These are phyloP conservation scores for Plebejus argus DNA, from an alignment of 2,888 invertebrate genomes.

Conservation along the genomic window DNA sequence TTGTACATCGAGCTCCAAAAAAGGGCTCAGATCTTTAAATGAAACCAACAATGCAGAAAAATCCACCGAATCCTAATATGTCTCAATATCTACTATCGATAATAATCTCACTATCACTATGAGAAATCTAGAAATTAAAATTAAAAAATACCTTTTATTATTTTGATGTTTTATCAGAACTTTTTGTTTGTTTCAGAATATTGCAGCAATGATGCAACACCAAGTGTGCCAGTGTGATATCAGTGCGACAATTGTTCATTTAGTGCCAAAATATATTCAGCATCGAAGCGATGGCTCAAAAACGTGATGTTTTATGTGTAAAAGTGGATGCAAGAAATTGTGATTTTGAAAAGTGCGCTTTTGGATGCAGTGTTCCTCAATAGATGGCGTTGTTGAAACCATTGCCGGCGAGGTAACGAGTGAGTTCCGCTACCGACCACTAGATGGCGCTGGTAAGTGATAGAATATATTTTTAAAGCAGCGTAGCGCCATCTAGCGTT, in stretches of 20 bases:
- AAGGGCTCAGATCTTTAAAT: too few species aligned
- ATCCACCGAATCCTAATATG: too few species aligned
- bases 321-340: slow-evolving; percentile 40
- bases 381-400: slow-evolving; percentile 69
- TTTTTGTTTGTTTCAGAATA: slow-evolving; percentile 64
- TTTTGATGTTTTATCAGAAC: slow-evolving; percentile 45
- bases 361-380: slow-evolving; percentile 76
- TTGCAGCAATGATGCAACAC: slow-evolving; percentile 60
- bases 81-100: too few species aligned
- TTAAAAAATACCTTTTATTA: too few species aligned
- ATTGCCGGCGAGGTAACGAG: slow-evolving; percentile 57
- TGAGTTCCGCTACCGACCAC: slow-evolving; percentile 57
- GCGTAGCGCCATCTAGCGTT: slow-evolving; percentile 52
- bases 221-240: slow-evolving; percentile 65
- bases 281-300: slow-evolving; percentile 48
- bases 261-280: slow-evolving; percentile 56
- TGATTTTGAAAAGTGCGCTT: slow-evolving; percentile 59
- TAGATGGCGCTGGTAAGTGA: slow-evolving; percentile 68
- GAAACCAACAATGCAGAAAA: too few species aligned
- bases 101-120: too few species aligned
- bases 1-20: too few species aligned
- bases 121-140: too few species aligned
- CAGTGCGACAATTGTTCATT: slow-evolving; percentile 55
- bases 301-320: slow-evolving; percentile 51
- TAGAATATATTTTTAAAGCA: background rate